These are phyloP conservation scores for Apis laboriosa DNA, from an alignment of 1,140 invertebrate species.

Conservation along the genomic window DNA sequence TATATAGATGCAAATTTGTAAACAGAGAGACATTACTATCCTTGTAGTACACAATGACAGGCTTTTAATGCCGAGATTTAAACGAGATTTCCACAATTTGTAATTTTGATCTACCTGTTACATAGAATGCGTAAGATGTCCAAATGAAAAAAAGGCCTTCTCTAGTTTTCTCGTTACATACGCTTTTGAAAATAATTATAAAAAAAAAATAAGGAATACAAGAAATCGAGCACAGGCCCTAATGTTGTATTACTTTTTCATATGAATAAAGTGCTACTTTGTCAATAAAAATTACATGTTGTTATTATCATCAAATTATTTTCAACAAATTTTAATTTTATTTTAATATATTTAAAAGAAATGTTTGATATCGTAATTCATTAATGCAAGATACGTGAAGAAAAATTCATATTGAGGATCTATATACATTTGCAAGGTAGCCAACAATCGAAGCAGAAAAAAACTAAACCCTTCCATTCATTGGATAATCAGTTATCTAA, in stretches of 20 bases:
- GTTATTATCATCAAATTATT: neutral
- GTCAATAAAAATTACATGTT: constrained; percentile 68
- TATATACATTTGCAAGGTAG: neutral
- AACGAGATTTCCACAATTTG: constrained; percentile 26
- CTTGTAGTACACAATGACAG: constrained; percentile 34
- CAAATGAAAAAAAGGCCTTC: constrained; percentile 59
- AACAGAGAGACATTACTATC: constrained; percentile 39
- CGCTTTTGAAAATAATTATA: constrained; percentile 52
- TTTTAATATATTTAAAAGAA: neutral
- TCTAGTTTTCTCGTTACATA: constrained; percentile 63
- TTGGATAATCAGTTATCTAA: constrained; percentile 20
- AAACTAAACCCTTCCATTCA: neutral
- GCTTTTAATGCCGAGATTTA: neutral
- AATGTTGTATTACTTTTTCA: constrained; percentile 79
- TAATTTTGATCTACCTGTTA: constrained; percentile 41
- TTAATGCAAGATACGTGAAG: too few relatives aligned
- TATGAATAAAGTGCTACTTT: constrained; percentile 80
- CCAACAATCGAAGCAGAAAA: neutral
- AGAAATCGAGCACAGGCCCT: constrained; percentile 62
- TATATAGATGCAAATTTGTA: constrained; percentile 28
- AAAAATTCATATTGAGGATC: neutral
- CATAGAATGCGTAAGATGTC: constrained; percentile 44
- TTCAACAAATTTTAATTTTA: neutral
- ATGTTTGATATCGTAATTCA: neutral
- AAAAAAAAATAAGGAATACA: constrained; percentile 37